Evolutionary conservation across 2,888 invertebrate species (phyloP), one percentile per base, ranked within the genome.

Genomic region (Drosophila limbata): DNA sequence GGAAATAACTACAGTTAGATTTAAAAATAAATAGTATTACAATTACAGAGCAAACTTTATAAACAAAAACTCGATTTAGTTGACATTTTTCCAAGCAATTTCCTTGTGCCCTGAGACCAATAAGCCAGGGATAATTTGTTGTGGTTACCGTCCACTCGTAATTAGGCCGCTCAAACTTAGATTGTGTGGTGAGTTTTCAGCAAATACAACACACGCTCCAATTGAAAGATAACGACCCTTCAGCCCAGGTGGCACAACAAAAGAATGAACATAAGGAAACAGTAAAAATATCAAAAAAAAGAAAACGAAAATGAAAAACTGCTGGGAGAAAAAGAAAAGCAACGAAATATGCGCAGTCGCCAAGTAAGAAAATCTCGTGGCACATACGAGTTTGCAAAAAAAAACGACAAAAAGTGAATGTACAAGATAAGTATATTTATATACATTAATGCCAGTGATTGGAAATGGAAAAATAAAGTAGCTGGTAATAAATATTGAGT

Each of bases 261-360:
- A 60, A 59, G 56, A 69, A 55, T 15, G 37, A 51, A 21, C 53
- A 52, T 50, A 53, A 55, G 44, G 13, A 45, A 39, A n/a, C 51
- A 25, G 10, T 17, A 28, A n/a, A 5, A 33, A 25, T 5, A 25
- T 25, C 40, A 48, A 19, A 39, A 39, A 62, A 15, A 45, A 35
- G 21, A 25, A 13, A 2, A 15, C 48, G 17, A 47, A 45, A 67
- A 28, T 3, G 25, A 28, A 56, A 60, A 47, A 17, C n/a, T 15
- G 21, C 31, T 52, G 45, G 37, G 19, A 40, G 50, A n/a, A 47
- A 50, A 50, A 25, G 39, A 45, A 59, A 65, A 28, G 8, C 28
- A 25, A 45, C n/a, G 25, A 76, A 79, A 76, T 69, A 78, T 82
- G 81, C 80, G 81, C 81, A 80, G 81, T 64, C 78, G 81, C 81